A percentile compares a stretch with the other conserved stretches of the same genome.
phyloP scores from a whole-genome alignment of 2,888 invertebrate species.

The Drosophila siamana region DNA sequence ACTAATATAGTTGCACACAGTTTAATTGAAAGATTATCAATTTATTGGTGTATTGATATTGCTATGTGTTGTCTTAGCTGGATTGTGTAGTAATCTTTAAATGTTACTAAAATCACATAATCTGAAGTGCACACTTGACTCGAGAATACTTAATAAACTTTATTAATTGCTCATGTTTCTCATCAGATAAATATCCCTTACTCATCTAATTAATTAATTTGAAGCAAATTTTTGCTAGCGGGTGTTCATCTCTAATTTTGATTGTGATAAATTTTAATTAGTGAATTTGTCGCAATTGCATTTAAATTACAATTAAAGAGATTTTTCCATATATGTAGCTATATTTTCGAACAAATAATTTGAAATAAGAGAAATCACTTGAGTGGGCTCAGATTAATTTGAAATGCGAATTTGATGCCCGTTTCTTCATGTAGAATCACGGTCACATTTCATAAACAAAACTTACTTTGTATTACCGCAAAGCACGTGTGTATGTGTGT shows the following conservation, averaged over 20 bases:
- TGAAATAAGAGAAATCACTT: not conserved
- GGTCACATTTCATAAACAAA: conserved; percentile 16
- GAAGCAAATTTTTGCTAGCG: not conserved
- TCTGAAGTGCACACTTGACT: not conserved
- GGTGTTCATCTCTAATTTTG: not conserved
- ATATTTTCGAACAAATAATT: too few species aligned
- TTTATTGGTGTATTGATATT: too few species aligned
- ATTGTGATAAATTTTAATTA: not conserved
- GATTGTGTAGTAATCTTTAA: not conserved
- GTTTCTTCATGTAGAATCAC: conserved; percentile 14
- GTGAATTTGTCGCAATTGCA: not conserved
- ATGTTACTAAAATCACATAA: not conserved
- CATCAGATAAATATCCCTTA: not conserved
- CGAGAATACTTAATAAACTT: not conserved
- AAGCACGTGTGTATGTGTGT: conserved; percentile 2
- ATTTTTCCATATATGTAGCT: not conserved
- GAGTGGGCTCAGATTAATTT: not conserved
- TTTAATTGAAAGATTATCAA: not conserved
- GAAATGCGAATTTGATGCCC: conserved; percentile 1
- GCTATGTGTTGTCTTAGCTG: too few species aligned
- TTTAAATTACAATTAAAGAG: not conserved
- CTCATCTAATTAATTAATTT: not conserved
- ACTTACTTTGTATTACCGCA: conserved; percentile 1
- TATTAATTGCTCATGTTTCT: not conserved
- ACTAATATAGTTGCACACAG: too few species aligned